Conservation (phyloP, 2,888 invertebrate species). For the Acanthosepion esculentum region DNA sequence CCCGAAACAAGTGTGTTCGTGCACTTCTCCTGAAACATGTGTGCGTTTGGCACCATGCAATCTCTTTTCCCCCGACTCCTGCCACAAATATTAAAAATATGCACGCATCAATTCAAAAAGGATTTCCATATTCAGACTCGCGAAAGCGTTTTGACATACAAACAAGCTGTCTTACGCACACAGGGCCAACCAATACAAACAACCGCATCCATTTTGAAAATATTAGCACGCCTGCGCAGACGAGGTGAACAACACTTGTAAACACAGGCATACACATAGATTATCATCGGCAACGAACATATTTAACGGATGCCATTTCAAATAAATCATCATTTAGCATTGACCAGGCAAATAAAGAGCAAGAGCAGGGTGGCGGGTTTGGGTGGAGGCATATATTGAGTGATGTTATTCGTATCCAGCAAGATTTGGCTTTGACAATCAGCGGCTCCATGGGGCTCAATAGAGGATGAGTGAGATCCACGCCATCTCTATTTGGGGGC, state of each 20-base stretch:
- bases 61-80: neutral
- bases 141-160: slow-evolving; percentile 16
- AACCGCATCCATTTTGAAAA: neutral
- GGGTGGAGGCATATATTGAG: neutral
- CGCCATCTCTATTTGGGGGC: slow-evolving; percentile 33
- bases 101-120: slow-evolving; percentile 20
- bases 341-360: slow-evolving; percentile 22
- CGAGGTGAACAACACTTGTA: neutral
- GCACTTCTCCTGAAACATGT: neutral
- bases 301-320: slow-evolving; percentile 22
- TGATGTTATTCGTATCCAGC: slow-evolving; percentile 9
- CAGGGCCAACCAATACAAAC: no score
- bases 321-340: neutral
- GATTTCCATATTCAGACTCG: neutral
- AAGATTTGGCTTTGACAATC: slow-evolving; percentile 33
- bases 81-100: neutral
- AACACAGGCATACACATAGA: neutral
- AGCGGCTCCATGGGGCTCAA: slow-evolving; percentile 14
- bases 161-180: neutral
- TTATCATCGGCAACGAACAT: slow-evolving; percentile 17
- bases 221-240: neutral
- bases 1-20: neutral
- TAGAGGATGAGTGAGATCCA: neutral
- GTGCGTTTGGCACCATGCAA: neutral
- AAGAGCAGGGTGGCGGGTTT: neutral